These are phyloP conservation scores for Paramuricea clavata DNA, from an alignment of 92 coral and sea anemone genomes.

Conservation along the genomic window DNA sequence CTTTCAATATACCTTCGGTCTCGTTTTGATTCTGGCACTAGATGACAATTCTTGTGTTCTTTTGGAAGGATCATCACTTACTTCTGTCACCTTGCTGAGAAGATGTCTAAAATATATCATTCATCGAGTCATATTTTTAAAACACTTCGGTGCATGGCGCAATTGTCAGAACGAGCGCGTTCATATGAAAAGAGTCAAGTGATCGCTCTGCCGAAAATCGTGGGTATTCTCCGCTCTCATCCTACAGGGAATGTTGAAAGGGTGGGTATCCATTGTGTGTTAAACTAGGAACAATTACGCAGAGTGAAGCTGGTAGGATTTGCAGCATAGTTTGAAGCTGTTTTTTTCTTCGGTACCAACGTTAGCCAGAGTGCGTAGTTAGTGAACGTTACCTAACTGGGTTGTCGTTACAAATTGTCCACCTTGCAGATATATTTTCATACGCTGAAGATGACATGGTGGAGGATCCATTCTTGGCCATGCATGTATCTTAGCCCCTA, in stretches of 20 bases:
- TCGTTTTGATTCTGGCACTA: slow-evolving; percentile 77
- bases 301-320: slow-evolving; percentile 92
- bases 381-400: too few species aligned
- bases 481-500: too few species aligned
- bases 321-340: neutral
- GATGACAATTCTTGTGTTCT: slow-evolving; percentile 68
- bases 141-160: too few species aligned
- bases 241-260: too few species aligned
- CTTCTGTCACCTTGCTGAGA: slow-evolving; percentile 73
- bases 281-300: slow-evolving; percentile 98
- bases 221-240: too few species aligned
- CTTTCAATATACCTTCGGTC: slow-evolving; percentile 91
- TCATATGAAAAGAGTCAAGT: too few species aligned
- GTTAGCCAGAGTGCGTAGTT: too few species aligned
- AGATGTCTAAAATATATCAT: slow-evolving; percentile 59
- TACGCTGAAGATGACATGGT: slow-evolving; percentile 99
- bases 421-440: slow-evolving; percentile 85
- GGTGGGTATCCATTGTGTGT: slow-evolving; percentile 96
- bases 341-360: neutral
- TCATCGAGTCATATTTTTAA: too few species aligned
- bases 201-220: too few species aligned
- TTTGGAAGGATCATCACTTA: slow-evolving; percentile 80
- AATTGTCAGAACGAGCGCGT: too few species aligned
- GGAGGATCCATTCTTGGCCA: slow-evolving; percentile 85
- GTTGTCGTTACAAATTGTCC: neutral